These are phyloP conservation scores for Creontiades dilutus DNA, from an alignment of 2,888 invertebrate species.

Conservation along the genomic window DNA sequence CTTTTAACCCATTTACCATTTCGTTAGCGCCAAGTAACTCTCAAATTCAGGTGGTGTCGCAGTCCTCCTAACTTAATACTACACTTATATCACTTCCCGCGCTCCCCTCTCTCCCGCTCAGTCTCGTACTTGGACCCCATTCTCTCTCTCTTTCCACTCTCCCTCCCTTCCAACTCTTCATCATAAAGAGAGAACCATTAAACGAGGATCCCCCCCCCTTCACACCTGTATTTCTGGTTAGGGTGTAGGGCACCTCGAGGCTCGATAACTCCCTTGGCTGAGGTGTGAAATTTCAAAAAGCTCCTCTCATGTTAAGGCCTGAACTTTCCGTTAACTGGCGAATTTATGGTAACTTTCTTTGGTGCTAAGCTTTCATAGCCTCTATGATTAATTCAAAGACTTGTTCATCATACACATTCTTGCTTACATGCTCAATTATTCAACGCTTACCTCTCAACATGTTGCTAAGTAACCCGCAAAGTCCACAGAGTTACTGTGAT, in stretches of 20 bases:
- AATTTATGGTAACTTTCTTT: conserved; percentile 56
- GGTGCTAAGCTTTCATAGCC: background rate
- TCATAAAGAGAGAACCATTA: too few relatives aligned
- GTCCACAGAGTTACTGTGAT: too few relatives aligned
- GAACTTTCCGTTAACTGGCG: conserved; percentile 26
- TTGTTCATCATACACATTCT: conserved; percentile 2
- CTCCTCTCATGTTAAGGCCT: conserved; percentile 34
- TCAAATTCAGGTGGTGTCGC: conserved; percentile 59
- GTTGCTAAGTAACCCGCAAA: too few relatives aligned
- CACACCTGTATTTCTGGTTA: too few relatives aligned
- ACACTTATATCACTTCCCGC: conserved; percentile 52
- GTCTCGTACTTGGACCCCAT: too few relatives aligned
- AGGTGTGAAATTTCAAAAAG: conserved; percentile 58
- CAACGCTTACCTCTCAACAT: background rate
- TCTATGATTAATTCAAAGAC: background rate
- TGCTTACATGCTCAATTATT: conserved; percentile 9
- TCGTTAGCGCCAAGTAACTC: conserved; percentile 10
- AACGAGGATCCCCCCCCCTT: background rate
- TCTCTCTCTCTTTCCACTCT: background rate
- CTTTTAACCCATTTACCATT: conserved; percentile 16
- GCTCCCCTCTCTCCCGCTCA: background rate
- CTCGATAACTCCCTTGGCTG: conserved; percentile 48
- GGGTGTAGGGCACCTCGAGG: background rate
- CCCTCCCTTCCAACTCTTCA: background rate
- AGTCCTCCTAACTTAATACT: conserved; percentile 58